Conservation (phyloP, 2,888 invertebrate species). For the Amblyjoppa proteus region DNA sequence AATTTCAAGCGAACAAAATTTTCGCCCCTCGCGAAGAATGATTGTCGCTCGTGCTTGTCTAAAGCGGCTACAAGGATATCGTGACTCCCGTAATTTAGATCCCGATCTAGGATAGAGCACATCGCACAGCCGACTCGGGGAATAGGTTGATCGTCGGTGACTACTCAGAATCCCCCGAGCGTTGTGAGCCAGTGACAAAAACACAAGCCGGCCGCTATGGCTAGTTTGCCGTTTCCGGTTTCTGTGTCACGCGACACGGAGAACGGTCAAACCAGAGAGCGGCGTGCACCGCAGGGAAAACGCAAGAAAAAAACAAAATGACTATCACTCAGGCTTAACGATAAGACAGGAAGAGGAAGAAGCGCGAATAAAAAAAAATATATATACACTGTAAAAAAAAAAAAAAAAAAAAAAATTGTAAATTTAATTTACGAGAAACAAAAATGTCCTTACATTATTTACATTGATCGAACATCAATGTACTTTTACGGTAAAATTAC, state of each 20-base stretch:
- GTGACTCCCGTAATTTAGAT: slow-evolving; percentile 9
- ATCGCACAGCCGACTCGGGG: background rate
- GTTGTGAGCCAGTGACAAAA: slow-evolving; percentile 14
- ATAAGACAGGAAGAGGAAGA: background rate
- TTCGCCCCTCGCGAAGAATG: background rate
- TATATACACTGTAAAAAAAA: no score
- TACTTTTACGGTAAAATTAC: no score
- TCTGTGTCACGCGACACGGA: slow-evolving; percentile 64
- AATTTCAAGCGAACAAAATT: background rate
- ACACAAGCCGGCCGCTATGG: slow-evolving; percentile 15
- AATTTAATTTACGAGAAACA: no score
- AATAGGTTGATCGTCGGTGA: slow-evolving; percentile 14
- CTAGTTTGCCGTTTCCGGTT: slow-evolving; percentile 65
- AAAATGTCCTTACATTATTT: no score
- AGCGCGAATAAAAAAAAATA: background rate
- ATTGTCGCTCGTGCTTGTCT: background rate
- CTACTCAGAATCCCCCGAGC: background rate
- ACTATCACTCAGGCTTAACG: background rate
- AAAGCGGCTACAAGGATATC: background rate
- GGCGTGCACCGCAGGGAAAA: slow-evolving; percentile 36
- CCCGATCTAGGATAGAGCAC: background rate
- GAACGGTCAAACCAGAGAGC: slow-evolving; percentile 30
- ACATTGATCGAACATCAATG: no score
- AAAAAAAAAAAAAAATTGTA: no score
- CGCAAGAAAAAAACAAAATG: background rate